Percentiles rank a stretch among this genome's conserved stretches.
Conservation (phyloP, 2,888 invertebrate genomes). For the Dichetophora obliterata region DNA sequence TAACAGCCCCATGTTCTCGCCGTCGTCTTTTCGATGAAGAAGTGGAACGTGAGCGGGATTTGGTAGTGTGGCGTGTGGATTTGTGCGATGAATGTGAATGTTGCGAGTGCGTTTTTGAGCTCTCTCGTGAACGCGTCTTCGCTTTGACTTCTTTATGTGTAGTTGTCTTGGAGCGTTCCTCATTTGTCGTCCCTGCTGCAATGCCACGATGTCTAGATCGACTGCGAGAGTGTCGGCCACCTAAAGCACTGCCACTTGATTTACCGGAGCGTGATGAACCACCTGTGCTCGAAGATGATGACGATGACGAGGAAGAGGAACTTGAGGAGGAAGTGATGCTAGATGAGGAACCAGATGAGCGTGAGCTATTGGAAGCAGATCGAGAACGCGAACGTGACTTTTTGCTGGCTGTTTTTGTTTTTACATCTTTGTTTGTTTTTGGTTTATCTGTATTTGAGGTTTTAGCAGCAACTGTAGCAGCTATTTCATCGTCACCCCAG, state of each 20-base stretch:
- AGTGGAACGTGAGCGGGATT: conserved; percentile 54
- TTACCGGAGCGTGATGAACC: conserved; percentile 43
- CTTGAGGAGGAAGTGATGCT: conserved; percentile 49
- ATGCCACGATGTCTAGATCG: conserved; percentile 21
- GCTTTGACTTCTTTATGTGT: conserved; percentile 36
- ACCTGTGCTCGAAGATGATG: conserved; percentile 48
- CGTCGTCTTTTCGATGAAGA: conserved; percentile 54
- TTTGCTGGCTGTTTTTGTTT: conserved; percentile 17
- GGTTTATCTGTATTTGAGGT: conserved; percentile 34
- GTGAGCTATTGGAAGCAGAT: conserved; percentile 45
- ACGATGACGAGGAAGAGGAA: conserved; percentile 59
- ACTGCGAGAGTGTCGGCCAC: conserved; percentile 31
- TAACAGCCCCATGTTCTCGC: conserved; percentile 39
- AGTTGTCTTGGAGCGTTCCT: conserved; percentile 9
- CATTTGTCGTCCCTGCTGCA: conserved; percentile 24
- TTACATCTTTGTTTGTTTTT: conserved; percentile 28
- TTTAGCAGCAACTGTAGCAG: conserved; percentile 37
- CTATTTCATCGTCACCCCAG: conserved; percentile 77
- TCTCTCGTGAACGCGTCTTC: conserved; percentile 49
- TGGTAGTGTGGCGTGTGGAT: conserved; percentile 49
- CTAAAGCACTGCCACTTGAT: conserved; percentile 35
- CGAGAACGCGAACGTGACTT: conserved; percentile 46
- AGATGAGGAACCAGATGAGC: conserved; percentile 46
- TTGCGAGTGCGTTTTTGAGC: conserved; percentile 51
- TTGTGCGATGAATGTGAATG: conserved; percentile 49